These are phyloP conservation scores for Liposcelis brunnea DNA, from an alignment of 2,888 invertebrate species.

Conservation along the genomic window DNA sequence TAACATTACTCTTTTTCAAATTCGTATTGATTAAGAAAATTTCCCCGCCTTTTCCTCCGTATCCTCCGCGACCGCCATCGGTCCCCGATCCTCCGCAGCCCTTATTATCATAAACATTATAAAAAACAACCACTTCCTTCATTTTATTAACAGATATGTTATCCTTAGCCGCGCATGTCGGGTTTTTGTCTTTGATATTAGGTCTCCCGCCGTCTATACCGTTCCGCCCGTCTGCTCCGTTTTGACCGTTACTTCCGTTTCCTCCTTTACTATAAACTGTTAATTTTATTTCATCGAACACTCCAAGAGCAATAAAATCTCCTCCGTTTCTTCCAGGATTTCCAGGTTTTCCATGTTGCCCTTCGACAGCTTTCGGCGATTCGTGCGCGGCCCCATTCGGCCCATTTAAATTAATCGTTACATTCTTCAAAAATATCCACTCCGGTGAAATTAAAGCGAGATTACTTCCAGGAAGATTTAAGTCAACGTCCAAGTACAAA, in stretches of 20 bases:
- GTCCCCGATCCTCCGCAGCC: neutral
- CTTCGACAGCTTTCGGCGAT: too few relatives aligned
- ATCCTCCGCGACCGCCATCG: neutral
- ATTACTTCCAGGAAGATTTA: too few relatives aligned
- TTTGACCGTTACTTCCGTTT: neutral
- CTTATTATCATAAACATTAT: neutral
- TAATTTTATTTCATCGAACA: neutral
- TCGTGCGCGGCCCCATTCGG: too few relatives aligned
- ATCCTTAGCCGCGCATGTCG: neutral
- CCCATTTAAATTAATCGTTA: too few relatives aligned
- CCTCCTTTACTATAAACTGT: neutral
- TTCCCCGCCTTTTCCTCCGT: neutral
- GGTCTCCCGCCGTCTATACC: neutral
- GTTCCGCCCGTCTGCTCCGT: neutral
- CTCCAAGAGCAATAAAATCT: neutral
- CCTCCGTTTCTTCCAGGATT: conserved; percentile 1
- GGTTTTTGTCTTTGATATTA: neutral
- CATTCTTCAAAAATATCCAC: too few relatives aligned
- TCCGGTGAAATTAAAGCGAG: too few relatives aligned
- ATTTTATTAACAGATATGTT: too few relatives aligned
- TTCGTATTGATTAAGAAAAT: neutral
- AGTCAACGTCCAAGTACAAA: too few relatives aligned
- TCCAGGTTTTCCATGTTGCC: neutral
- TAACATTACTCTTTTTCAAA: too few relatives aligned
- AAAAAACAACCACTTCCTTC: too few relatives aligned